Evolutionary conservation across 2,888 invertebrate species (phyloP).

Genomic region (Dichetophora obliterata): DNA sequence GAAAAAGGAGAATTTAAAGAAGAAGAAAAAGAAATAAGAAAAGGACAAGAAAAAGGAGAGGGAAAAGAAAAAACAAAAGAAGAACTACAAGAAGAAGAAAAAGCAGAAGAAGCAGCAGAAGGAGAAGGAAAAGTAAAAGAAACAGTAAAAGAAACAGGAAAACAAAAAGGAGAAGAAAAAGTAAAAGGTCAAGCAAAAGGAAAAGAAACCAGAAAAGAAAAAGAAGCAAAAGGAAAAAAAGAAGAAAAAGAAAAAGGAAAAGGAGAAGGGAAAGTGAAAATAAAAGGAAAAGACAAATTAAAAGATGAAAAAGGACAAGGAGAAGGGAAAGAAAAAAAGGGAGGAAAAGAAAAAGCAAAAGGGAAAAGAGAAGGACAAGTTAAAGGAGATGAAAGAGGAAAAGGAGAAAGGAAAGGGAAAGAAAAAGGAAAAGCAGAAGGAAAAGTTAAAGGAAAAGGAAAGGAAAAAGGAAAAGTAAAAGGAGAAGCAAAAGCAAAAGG

Average conservation of each 20-base stretch:
- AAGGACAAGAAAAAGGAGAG: neutral
- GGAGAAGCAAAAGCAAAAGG: constrained; percentile 13
- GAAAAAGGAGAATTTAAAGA: constrained; percentile 21
- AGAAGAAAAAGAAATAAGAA: constrained; percentile 28
- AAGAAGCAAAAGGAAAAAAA: too few species aligned
- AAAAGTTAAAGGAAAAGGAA: constrained; percentile 19
- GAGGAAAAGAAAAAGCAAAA: constrained; percentile 26
- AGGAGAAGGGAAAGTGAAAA: constrained; percentile 29
- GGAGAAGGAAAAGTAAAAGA: constrained; percentile 32
- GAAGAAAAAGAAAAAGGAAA: constrained; percentile 10
- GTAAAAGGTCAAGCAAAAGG: constrained; percentile 3
- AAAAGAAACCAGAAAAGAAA: constrained; percentile 29
- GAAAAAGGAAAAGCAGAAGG: too few species aligned
- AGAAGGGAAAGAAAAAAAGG: constrained; percentile 1
- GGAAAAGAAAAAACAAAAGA: constrained; percentile 30
- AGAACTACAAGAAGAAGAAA: constrained; percentile 11
- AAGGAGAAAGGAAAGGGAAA: constrained; percentile 29
- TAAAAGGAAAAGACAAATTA: constrained; percentile 19
- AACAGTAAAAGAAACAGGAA: constrained; percentile 15
- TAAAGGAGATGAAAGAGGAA: constrained; percentile 7
- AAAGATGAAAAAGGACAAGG: constrained; percentile 24
- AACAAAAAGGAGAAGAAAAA: constrained; percentile 22
- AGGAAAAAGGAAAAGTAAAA: constrained; percentile 23
- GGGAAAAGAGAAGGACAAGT: constrained; percentile 6
- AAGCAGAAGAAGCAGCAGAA: constrained; percentile 22